Evolutionary conservation across 2,113 vertebrate species (phyloP).

Genomic region (Lepisosteus osseus): DNA sequence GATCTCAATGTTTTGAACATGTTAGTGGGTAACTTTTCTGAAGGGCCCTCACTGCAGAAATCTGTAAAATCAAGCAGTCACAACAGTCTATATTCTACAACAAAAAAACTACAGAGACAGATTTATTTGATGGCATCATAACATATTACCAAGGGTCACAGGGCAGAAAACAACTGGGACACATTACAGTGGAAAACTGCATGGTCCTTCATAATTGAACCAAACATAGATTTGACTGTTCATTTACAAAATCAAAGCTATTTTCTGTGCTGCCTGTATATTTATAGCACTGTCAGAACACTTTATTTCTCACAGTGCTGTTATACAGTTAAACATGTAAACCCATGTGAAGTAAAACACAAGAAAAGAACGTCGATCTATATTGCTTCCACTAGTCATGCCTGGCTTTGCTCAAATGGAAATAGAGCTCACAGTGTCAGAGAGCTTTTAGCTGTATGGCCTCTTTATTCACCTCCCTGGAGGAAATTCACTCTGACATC

Average conservation of each 20-base stretch:
- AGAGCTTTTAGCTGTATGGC: neutral
- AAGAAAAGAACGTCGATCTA: constrained; percentile 21
- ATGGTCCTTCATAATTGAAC: constrained; percentile 21
- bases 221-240: constrained; percentile 25
- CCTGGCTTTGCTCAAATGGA: constrained; percentile 26
- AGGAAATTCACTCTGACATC: constrained; percentile 33
- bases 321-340: constrained; percentile 28
- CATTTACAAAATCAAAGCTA: constrained; percentile 1
- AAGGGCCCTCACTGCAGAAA: neutral
- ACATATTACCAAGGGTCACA: constrained; percentile 9
- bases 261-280: constrained; percentile 8
- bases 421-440: constrained; percentile 17
- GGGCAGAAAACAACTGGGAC: constrained; percentile 16
- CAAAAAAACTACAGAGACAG: constrained; percentile 9
- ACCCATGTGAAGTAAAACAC: constrained; percentile 30
- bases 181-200: constrained; percentile 20
- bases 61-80: neutral
- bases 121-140: constrained; percentile 19
- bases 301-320: constrained; percentile 17
- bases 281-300: constrained; percentile 30
- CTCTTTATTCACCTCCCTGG: constrained; percentile 8
- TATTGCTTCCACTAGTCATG: constrained; percentile 19
- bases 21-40: neutral
- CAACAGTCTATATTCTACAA: neutral
- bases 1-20: too few relatives aligned